A percentile compares a stretch with the other conserved stretches of the same genome.
phyloP scores from a whole-genome alignment of 1,140 invertebrate species.

The Drosophila pallidifrons region DNA sequence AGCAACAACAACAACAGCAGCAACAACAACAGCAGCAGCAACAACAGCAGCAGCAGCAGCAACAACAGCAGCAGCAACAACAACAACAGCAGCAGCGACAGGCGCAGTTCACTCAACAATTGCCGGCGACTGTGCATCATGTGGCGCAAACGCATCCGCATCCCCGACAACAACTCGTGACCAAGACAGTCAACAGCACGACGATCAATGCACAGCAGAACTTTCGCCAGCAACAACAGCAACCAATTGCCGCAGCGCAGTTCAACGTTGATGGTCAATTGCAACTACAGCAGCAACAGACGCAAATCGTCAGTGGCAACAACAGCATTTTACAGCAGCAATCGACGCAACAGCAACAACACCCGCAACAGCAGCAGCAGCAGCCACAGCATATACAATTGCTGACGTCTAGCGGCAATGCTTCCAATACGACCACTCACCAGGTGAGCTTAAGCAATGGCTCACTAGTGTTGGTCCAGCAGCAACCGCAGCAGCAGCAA shows the following conservation, averaged over 20 bases:
- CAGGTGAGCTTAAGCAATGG: conserved; percentile 86
- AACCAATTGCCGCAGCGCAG: conserved; percentile 26
- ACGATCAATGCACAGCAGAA: conserved; percentile 68
- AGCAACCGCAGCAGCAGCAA: conserved; percentile 80
- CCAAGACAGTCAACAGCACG: conserved; percentile 68
- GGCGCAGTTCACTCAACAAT: conserved; percentile 58
- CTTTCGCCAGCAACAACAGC: conserved; percentile 70
- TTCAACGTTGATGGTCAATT: conserved; percentile 36
- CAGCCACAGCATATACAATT: conserved; percentile 71
- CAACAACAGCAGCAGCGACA: conserved; percentile 47
- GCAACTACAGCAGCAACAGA: conserved; percentile 57
- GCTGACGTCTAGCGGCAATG: conserved; percentile 46
- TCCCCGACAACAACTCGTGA: conserved; percentile 83
- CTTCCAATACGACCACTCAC: conserved; percentile 61
- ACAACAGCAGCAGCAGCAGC: conserved; percentile 52
- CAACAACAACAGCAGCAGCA: conserved; percentile 61
- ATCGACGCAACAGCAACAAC: conserved; percentile 51
- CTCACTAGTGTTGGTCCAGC: conserved; percentile 86
- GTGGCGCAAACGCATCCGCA: conserved; percentile 70
- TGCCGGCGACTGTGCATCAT: conserved; percentile 78
- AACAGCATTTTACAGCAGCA: conserved; percentile 51
- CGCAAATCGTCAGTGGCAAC: conserved; percentile 50
- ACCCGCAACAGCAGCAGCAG: conserved; percentile 50
- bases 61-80: no score
- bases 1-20: conserved; percentile 84